Percentiles rank a stretch among this genome's conserved stretches.
Evolutionary conservation across 2,888 invertebrate genomes (phyloP).

Genomic region (Drosophila siamana): DNA sequence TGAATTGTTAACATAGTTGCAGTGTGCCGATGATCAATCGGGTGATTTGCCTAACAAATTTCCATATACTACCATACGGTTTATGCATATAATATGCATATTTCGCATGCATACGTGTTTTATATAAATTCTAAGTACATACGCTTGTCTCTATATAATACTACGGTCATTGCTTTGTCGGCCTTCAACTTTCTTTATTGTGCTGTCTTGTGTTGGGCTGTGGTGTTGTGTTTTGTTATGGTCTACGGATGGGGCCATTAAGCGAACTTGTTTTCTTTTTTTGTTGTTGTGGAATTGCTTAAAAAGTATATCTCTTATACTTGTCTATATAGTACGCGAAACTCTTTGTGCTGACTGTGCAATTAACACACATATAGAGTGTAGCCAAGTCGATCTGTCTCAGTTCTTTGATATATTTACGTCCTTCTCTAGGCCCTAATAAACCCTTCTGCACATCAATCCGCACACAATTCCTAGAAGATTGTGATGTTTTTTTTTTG

Average conservation of each 20-base stretch:
- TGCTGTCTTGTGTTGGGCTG: background rate
- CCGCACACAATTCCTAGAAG: constrained; percentile 36
- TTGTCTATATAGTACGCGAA: background rate
- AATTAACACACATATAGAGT: constrained; percentile 8
- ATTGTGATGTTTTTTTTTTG: constrained; percentile 5
- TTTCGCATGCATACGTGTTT: constrained; percentile 16
- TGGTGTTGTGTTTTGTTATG: constrained; percentile 37
- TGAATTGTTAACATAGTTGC: constrained; percentile 47
- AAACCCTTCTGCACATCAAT: constrained; percentile 24
- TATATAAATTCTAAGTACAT: constrained; percentile 22
- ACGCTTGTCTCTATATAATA: constrained; percentile 49
- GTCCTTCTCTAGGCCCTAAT: constrained; percentile 2
- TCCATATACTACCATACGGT: constrained; percentile 6
- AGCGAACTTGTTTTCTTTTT: constrained; percentile 77
- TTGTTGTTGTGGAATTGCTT: constrained; percentile 67
- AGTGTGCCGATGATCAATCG: constrained; percentile 30
- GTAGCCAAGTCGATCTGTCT: constrained; percentile 4
- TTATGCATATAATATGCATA: constrained; percentile 12
- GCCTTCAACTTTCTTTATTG: constrained; percentile 81
- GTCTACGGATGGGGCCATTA: constrained; percentile 69
- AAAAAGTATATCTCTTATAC: constrained; percentile 28
- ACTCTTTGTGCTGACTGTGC: constrained; percentile 12
- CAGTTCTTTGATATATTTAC: background rate
- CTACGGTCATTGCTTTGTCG: constrained; percentile 75
- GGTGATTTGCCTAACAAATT: constrained; percentile 53